phyloP scores from a whole-genome alignment of 2,113 vertebrate species.

The Hemibagrus wyckioides region DNA sequence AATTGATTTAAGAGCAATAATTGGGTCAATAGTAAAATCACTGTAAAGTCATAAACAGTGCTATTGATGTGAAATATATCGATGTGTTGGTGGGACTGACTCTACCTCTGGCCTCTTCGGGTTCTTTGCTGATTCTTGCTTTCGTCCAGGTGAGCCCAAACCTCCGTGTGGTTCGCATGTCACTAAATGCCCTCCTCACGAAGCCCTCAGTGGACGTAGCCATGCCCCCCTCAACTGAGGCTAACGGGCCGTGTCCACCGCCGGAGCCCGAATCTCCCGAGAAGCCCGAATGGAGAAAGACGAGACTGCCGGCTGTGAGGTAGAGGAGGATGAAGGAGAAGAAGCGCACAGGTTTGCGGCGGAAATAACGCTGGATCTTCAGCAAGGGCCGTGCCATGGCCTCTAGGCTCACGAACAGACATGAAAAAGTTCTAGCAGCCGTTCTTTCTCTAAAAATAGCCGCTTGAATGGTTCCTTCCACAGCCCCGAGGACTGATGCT shows the following conservation, averaged over 20 bases:
- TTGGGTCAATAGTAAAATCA: neutral
- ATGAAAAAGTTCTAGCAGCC: conserved; percentile 60
- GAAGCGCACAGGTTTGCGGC: conserved; percentile 87
- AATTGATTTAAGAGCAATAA: neutral
- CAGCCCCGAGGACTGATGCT: neutral
- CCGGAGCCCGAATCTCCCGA: conserved; percentile 70
- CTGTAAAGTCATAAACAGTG: neutral
- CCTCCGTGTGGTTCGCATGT: conserved; percentile 61
- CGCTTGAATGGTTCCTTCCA: neutral
- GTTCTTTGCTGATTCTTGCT: conserved; percentile 77
- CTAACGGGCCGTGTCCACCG: conserved; percentile 57
- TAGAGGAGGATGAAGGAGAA: conserved; percentile 92
- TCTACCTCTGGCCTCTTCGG: conserved; percentile 88
- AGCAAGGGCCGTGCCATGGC: conserved; percentile 89
- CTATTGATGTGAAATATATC: neutral
- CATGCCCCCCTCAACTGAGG: conserved; percentile 53
- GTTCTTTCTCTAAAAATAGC: conserved; percentile 6
- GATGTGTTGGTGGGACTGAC: neutral
- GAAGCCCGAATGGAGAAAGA: conserved; percentile 89
- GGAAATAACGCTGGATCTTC: conserved; percentile 91
- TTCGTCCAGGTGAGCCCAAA: conserved; percentile 82
- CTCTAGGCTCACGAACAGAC: conserved; percentile 63
- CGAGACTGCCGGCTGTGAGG: conserved; percentile 87
- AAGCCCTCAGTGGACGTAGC: conserved; percentile 62
- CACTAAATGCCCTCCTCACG: conserved; percentile 77